Conservation (phyloP, 2,797 vertebrate species). For the Myotis daubentonii region DNA sequence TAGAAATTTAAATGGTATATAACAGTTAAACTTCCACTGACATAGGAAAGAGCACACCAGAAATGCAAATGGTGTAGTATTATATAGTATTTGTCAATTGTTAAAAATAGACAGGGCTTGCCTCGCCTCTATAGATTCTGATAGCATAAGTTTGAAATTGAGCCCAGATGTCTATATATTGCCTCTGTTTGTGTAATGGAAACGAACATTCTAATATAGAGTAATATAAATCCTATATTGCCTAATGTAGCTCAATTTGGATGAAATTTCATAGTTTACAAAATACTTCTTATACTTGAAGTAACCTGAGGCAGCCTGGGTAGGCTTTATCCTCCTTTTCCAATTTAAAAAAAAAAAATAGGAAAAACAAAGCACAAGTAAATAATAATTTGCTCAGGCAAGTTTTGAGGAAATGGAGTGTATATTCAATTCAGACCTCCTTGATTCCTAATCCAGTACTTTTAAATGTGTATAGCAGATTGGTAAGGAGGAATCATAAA, state of each 20-base stretch:
- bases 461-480: slow-evolving; percentile 27
- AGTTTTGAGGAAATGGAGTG: slow-evolving; percentile 33
- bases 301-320: neutral
- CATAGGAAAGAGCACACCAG: neutral
- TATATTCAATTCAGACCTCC: neutral
- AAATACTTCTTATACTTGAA: neutral
- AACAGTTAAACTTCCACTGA: neutral
- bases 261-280: slow-evolving; percentile 22
- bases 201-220: slow-evolving; percentile 41
- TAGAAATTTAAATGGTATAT: slow-evolving; percentile 21
- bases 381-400: slow-evolving; percentile 2
- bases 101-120: neutral
- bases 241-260: slow-evolving; percentile 11
- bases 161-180: neutral
- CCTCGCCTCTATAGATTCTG: neutral
- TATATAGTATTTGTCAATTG: slow-evolving; percentile 9
- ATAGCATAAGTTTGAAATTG: slow-evolving; percentile 15
- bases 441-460: slow-evolving; percentile 7
- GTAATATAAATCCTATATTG: neutral
- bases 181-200: neutral
- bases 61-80: neutral
- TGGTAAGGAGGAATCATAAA: neutral
- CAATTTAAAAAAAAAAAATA: neutral
- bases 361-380: neutral
- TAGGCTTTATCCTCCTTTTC: slow-evolving; percentile 12